phyloP scores from a whole-genome alignment of 1,140 invertebrate genomes.

The Rhopalosiphum padi region DNA sequence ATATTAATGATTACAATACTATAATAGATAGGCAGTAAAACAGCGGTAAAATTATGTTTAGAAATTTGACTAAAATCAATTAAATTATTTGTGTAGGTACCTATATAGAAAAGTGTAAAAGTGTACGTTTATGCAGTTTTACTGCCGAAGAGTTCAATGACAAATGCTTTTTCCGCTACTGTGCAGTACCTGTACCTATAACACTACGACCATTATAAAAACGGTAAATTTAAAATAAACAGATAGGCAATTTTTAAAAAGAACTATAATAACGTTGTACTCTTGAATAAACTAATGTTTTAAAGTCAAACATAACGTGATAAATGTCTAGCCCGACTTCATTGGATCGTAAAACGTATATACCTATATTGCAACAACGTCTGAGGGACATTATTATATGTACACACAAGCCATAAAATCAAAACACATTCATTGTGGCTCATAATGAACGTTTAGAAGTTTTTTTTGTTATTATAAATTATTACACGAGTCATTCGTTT shows the following conservation, averaged over 20 bases:
- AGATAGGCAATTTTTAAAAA: not conserved
- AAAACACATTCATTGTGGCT: not conserved
- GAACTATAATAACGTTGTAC: not conserved
- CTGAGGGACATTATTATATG: not conserved
- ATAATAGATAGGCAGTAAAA: not conserved
- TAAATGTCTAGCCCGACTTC: not conserved
- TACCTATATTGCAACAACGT: not conserved
- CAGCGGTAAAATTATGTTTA: not conserved
- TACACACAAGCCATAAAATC: constrained; percentile 1
- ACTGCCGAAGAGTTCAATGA: not conserved
- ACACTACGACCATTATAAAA: not conserved
- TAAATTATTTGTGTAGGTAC: not conserved
- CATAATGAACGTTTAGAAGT: constrained; percentile 5
- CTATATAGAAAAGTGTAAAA: not conserved
- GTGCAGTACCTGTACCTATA: not conserved
- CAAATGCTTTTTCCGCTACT: not conserved
- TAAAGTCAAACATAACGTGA: not conserved
- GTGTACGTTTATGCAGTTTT: not conserved
- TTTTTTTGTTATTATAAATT: constrained; percentile 24
- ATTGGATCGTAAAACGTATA: constrained; percentile 11
- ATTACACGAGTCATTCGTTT: constrained; percentile 34
- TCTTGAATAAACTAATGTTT: constrained; percentile 1
- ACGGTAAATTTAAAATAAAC: not conserved
- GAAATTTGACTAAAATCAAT: not conserved
- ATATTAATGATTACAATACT: not conserved